Conservation (phyloP, 2,888 invertebrate genomes). For the Torymus auratus region DNA sequence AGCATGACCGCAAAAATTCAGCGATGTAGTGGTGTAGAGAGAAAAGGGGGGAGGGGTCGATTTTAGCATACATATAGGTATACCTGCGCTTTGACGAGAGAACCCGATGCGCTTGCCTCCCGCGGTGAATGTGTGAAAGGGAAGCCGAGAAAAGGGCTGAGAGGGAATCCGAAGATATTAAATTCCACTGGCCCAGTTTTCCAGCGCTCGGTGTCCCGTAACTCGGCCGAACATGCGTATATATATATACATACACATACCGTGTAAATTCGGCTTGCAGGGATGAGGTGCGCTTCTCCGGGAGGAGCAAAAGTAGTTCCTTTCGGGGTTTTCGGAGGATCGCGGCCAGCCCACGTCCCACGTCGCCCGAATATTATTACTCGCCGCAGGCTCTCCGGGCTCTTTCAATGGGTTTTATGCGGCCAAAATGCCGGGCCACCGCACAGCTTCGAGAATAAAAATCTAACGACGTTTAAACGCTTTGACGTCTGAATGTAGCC, state of each 20-base stretch:
- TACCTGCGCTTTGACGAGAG: too few relatives aligned
- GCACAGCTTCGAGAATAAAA: slow-evolving; percentile 63
- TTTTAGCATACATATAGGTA: too few relatives aligned
- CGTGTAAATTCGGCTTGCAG: too few relatives aligned
- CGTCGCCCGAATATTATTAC: background rate
- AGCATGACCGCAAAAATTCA: background rate
- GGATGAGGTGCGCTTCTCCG: background rate
- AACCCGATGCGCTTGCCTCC: background rate
- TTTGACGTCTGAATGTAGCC: slow-evolving; percentile 61
- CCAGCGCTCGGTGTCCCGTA: background rate
- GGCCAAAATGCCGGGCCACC: background rate
- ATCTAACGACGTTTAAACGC: slow-evolving; percentile 64
- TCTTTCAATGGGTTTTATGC: too few relatives aligned
- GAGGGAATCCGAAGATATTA: slow-evolving; percentile 43
- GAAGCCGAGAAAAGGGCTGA: background rate
- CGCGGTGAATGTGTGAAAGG: background rate
- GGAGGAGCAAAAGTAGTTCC: background rate
- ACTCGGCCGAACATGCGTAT: too few relatives aligned
- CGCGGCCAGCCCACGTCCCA: background rate
- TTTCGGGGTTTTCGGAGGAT: background rate
- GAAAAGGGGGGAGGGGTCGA: too few relatives aligned
- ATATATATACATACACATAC: too few relatives aligned
- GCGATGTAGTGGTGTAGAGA: too few relatives aligned
- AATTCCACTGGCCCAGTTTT: slow-evolving; percentile 57
- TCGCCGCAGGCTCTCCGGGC: too few relatives aligned